Evolutionary conservation across 2,113 vertebrate genomes (phyloP), one percentile per base, ranked within the genome.

Genomic region (Brachypodius melanocephalos): DNA sequence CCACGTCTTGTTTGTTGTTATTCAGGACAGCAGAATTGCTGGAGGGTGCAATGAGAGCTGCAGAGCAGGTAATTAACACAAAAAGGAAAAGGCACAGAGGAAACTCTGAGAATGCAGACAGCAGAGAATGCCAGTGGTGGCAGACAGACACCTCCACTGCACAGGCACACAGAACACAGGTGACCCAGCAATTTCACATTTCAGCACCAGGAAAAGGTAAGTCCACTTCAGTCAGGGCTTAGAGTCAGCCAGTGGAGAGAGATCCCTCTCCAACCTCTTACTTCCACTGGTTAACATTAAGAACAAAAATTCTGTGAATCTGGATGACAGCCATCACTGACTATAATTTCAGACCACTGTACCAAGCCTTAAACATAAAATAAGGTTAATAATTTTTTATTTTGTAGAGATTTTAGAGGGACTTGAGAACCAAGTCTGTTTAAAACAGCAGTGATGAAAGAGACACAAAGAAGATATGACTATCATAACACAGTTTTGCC

Each of bases 121-220:
- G 74, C 78, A 90, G 26, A 46, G 34, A 45, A 52, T 1, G 12
- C 31, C 42, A 40, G 1, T 3, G 14, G 62, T 8, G 43, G 65
- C 63, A 85, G 28, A 45, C 0, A 75, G 42, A 34, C 24, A 78
- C 3, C 73, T n/a, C 29, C 55, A 18, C 1, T 3, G 34, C 61
- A n/a, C 38, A 55, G 59, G 45, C 42, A 38, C 59, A 15, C 18
- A 32, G 38, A 52, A 21, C 2, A 32, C 48, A 40, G 61, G 34
- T 1, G 2, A 55, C 3, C 6, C 6, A 4, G 40, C 36, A 32
- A 9, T 5, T 1, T 7, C 43, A 10, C 25, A 59, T n/a, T 21
- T 14, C 73, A 46, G 57, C 43, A 7, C 9, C 52, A 58, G 21
- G 2, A 13, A 59, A n/a, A 51, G 14, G 28, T 1, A 17, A 66